Conservation (phyloP, 2,888 invertebrate species). For the Podotricha telesiphe region DNA sequence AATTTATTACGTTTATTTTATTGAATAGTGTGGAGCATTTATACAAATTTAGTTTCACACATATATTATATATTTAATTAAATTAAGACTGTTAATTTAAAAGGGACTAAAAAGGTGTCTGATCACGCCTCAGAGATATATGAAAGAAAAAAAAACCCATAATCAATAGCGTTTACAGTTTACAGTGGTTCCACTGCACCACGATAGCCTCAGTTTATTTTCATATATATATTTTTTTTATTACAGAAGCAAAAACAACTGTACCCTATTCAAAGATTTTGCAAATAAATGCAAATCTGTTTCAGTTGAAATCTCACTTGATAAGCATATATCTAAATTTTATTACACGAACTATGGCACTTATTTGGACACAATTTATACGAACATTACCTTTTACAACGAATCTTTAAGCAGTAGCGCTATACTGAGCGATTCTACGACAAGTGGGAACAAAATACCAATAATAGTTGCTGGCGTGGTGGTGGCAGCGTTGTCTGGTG, state of each 20-base stretch:
- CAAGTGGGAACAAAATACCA: constrained; percentile 1
- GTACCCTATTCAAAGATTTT: neutral
- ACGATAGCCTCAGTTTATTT: too few relatives aligned
- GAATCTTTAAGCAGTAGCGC: neutral
- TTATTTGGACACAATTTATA: neutral
- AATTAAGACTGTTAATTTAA: too few relatives aligned
- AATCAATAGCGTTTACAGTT: too few relatives aligned
- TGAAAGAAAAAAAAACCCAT: too few relatives aligned
- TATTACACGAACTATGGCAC: neutral
- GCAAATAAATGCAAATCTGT: neutral
- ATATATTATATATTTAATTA: too few relatives aligned
- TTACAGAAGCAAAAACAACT: neutral
- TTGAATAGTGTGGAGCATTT: too few relatives aligned
- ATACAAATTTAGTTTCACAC: too few relatives aligned
- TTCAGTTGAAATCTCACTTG: neutral
- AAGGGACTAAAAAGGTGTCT: too few relatives aligned
- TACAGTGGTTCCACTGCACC: too few relatives aligned
- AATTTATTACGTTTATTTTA: too few relatives aligned
- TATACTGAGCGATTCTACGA: neutral
- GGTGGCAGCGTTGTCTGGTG: neutral
- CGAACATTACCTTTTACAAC: constrained; percentile 14
- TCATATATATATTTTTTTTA: too few relatives aligned
- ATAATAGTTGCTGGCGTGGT: constrained; percentile 33
- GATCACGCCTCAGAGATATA: too few relatives aligned
- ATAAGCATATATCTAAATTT: neutral